phyloP scores from a whole-genome alignment of 2,113 vertebrate genomes.

The Python bivittatus region DNA sequence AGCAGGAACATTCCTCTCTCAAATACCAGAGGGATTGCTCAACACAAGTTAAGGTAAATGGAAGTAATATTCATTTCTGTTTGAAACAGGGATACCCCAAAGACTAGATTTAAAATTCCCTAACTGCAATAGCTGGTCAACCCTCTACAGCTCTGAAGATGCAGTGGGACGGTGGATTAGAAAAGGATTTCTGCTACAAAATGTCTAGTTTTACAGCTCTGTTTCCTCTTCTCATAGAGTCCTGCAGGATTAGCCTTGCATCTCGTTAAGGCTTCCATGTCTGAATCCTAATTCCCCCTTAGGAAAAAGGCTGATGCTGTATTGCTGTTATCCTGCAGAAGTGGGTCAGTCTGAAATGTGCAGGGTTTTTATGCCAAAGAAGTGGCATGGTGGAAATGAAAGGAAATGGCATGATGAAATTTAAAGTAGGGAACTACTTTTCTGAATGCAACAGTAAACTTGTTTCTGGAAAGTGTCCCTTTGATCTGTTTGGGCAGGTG shows the following conservation, averaged over 20 bases:
- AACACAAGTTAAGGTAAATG: neutral
- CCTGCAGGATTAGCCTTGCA: neutral
- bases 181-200: neutral
- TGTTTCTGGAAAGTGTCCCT: neutral
- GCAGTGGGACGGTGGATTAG: slow-evolving; percentile 17
- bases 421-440: neutral
- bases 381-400: neutral
- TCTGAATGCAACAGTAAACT: neutral
- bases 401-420: neutral
- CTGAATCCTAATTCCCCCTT: slow-evolving; percentile 28
- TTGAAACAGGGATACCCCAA: neutral
- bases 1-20: neutral
- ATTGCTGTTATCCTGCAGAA: slow-evolving; percentile 24
- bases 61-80: neutral
- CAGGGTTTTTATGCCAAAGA: neutral
- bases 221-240: neutral
- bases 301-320: slow-evolving; percentile 30
- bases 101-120: neutral
- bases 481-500: neutral
- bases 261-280: slow-evolving; percentile 44
- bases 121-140: neutral
- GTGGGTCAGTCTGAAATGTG: slow-evolving; percentile 42
- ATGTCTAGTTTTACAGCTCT: neutral
- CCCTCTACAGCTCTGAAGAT: neutral
- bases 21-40: neutral